phyloP scores from a whole-genome alignment of 2,888 invertebrate genomes.

The Copidosoma aretas region DNA sequence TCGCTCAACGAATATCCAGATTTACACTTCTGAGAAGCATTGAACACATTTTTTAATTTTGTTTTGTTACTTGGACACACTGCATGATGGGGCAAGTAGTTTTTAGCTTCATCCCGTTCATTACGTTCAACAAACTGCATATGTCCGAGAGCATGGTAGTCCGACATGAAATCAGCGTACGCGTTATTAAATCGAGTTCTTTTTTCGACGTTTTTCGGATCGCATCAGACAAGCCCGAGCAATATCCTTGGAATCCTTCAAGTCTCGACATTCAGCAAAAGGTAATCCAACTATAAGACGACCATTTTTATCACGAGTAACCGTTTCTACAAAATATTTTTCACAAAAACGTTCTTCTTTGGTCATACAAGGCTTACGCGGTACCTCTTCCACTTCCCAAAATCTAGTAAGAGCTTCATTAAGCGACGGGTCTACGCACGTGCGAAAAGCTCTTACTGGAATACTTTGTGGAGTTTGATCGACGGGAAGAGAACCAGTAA shows the following conservation, averaged over 20 bases:
- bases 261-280: neutral
- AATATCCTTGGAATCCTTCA: neutral
- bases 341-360: neutral
- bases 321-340: neutral
- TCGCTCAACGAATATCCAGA: neutral
- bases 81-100: neutral
- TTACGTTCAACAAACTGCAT: neutral
- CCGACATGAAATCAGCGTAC: neutral
- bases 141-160: neutral
- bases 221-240: neutral
- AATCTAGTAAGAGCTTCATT: neutral
- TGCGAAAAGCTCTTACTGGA: neutral
- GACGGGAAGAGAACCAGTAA: neutral
- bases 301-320: neutral
- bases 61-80: neutral
- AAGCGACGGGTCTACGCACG: neutral
- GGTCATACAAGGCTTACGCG: neutral
- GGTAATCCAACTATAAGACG: slow-evolving; percentile 3
- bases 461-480: no score
- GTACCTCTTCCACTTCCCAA: neutral
- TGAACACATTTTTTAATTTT: neutral
- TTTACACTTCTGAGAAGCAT: neutral
- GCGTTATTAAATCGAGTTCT: neutral
- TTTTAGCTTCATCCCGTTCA: no score
- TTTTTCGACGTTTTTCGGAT: neutral